Conservation (phyloP, 2,113 vertebrate species). For the Albula glossodonta region DNA sequence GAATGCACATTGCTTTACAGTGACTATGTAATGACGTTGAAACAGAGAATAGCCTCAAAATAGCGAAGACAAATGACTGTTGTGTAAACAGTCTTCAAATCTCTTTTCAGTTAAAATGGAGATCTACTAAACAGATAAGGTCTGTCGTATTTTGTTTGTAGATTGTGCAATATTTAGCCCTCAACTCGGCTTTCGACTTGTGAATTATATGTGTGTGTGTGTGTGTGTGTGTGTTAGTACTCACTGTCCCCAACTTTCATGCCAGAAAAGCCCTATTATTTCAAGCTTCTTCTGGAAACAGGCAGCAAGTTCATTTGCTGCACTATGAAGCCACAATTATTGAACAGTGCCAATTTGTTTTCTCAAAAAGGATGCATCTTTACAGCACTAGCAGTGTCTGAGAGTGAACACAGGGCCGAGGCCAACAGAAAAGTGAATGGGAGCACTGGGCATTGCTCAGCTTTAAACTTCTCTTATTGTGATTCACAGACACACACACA, state of each 20-base stretch:
- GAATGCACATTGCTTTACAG: no score
- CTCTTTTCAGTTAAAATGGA: no score
- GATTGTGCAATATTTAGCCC: no score
- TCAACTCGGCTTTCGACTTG: no score
- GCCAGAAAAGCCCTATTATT: not conserved
- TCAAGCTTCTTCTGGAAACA: slow-evolving; percentile 19
- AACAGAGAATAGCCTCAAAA: no score
- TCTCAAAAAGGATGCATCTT: slow-evolving; percentile 63
- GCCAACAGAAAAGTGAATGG: not conserved
- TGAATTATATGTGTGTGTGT: no score
- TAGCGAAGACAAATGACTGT: no score
- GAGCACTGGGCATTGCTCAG: not conserved
- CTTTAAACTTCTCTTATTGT: not conserved
- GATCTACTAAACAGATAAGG: no score
- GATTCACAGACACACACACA: not conserved
- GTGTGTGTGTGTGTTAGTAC: no score
- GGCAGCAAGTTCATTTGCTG: slow-evolving; percentile 66
- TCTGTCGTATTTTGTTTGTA: no score
- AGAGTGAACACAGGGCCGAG: slow-evolving; percentile 29
- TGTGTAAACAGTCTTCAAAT: no score
- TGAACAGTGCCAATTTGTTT: slow-evolving; percentile 66
- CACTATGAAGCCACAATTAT: slow-evolving; percentile 64
- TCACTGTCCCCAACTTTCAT: slow-evolving; percentile 46
- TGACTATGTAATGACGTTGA: no score
- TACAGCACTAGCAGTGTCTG: slow-evolving; percentile 52